A percentile compares a stretch with the other conserved stretches of the same genome.
Evolutionary conservation across 2,888 invertebrate species (phyloP).

Genomic region (Drosophila vallismaia): DNA sequence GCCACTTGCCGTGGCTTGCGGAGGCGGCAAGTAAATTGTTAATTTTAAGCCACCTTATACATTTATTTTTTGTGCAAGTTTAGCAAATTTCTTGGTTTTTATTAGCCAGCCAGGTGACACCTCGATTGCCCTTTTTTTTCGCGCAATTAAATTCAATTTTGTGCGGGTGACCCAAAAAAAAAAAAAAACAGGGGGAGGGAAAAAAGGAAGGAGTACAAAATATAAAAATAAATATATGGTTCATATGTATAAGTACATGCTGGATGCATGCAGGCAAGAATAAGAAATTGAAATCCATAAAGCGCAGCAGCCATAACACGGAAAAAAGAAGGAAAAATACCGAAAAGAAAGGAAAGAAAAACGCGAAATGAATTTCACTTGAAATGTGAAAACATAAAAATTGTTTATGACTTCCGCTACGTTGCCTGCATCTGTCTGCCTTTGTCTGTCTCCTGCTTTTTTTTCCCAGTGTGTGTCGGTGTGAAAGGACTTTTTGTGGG

Average conservation of each 20-base stretch:
- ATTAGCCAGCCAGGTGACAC: constrained; percentile 35
- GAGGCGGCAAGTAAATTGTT: constrained; percentile 62
- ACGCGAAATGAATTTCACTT: constrained; percentile 78
- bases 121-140: constrained; percentile 12
- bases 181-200: too few relatives aligned
- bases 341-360: constrained; percentile 40
- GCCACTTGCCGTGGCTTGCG: constrained; percentile 38
- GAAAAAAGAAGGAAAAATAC: constrained; percentile 10
- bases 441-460: constrained; percentile 10
- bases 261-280: constrained; percentile 18
- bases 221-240: constrained; percentile 8
- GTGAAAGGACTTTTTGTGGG: constrained; percentile 6
- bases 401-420: constrained; percentile 76
- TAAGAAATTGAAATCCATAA: constrained; percentile 48
- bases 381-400: constrained; percentile 79
- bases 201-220: neutral
- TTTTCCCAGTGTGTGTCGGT: neutral
- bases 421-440: constrained; percentile 50
- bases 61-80: constrained; percentile 1
- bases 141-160: constrained; percentile 25
- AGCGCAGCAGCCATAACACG: constrained; percentile 75
- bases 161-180: neutral
- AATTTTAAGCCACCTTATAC: constrained; percentile 65
- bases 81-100: constrained; percentile 9
- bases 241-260: constrained; percentile 8